Percentiles rank a stretch among this genome's conserved stretches.
Evolutionary conservation across 2,888 invertebrate genomes (phyloP).

Genomic region (Sacculina carcini): DNA sequence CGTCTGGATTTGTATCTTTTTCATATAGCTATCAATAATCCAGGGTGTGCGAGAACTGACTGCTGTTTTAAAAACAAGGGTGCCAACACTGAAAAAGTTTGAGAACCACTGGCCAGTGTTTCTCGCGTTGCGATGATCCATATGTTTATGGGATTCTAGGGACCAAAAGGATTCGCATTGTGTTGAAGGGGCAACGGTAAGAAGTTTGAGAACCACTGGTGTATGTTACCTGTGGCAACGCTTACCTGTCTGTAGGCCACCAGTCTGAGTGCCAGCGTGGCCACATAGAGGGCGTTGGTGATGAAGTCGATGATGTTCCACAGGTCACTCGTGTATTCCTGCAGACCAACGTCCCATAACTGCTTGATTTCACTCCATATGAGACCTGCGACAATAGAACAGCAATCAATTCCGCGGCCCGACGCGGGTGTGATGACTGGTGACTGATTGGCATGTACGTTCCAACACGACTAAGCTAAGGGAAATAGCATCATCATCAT

Average conservation of each 20-base stretch:
- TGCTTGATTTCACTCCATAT: conserved; percentile 99
- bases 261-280: conserved; percentile 75
- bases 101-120: no score
- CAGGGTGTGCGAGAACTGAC: no score
- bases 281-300: conserved; percentile 89
- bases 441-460: no score
- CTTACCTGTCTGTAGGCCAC: conserved; percentile 85
- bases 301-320: conserved; percentile 99
- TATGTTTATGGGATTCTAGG: background rate
- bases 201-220: background rate
- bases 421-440: no score
- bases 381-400: conserved; percentile 35
- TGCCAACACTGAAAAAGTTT: no score
- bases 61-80: no score
- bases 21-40: no score
- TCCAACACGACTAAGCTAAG: no score
- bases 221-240: no score
- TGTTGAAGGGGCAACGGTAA: background rate
- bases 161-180: background rate
- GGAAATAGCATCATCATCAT: no score
- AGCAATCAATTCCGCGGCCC: no score
- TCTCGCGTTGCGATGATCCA: background rate
- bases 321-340: conserved; percentile 93
- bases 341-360: conserved; percentile 86
- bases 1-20: no score